Conservation (phyloP, 2,797 vertebrate species). For the Ctenopoma multispine region DNA sequence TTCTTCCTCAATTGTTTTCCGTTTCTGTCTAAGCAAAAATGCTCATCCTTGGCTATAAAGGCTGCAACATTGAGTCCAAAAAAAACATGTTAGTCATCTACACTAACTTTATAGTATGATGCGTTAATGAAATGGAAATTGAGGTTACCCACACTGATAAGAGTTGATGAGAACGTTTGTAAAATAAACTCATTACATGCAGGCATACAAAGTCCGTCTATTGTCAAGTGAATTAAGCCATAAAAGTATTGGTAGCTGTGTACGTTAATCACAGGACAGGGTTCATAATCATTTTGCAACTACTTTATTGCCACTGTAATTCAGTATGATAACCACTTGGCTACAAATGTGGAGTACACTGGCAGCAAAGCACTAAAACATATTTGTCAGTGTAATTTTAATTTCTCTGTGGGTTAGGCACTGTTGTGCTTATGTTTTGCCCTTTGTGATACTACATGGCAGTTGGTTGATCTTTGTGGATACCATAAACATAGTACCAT, state of each 20-base stretch:
- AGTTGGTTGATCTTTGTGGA: constrained; percentile 68
- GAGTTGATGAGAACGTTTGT: constrained; percentile 5
- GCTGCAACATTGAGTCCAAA: not conserved
- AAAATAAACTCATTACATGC: not conserved
- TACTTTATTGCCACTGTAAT: constrained; percentile 20
- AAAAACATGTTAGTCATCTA: constrained; percentile 3
- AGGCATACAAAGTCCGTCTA: not conserved
- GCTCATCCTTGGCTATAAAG: not conserved
- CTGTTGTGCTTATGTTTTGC: constrained; percentile 56
- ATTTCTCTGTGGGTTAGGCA: constrained; percentile 45
- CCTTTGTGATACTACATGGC: constrained; percentile 41
- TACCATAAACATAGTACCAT: constrained; percentile 55
- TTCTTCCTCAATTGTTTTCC: constrained; percentile 43
- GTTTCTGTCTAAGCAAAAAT: not conserved
- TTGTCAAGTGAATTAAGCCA: not conserved
- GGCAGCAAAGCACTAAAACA: constrained; percentile 5
- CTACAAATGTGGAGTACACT: constrained; percentile 9
- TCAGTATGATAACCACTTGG: constrained; percentile 26
- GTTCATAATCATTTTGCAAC: constrained; percentile 39
- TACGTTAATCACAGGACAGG: constrained; percentile 21
- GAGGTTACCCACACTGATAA: not conserved
- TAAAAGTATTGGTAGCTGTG: not conserved
- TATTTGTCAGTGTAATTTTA: constrained; percentile 43
- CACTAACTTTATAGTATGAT: constrained; percentile 9
- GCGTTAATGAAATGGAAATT: constrained; percentile 31